Conservation (phyloP, 1,140 invertebrate species). For the Macrosteles quadrilineatus region DNA sequence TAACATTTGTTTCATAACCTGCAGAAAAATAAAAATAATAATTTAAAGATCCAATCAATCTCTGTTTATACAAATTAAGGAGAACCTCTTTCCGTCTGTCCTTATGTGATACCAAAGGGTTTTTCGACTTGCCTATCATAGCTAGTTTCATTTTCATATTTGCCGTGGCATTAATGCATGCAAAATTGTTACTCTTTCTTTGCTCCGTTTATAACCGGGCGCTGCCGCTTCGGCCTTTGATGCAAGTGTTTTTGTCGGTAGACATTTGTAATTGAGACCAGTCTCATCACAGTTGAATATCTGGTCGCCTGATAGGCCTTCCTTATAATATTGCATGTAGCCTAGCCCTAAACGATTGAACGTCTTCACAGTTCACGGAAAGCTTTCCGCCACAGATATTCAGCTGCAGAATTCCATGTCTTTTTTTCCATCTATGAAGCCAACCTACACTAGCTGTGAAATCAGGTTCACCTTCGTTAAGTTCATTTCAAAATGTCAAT, state of each 20-base stretch:
- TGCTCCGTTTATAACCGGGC: conserved; percentile 16
- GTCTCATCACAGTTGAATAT: conserved; percentile 47
- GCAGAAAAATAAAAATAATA: too few species aligned
- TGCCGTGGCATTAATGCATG: conserved; percentile 43
- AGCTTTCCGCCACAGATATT: conserved; percentile 40
- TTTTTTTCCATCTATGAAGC: conserved; percentile 42
- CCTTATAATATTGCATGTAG: too few species aligned
- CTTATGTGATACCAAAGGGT: too few species aligned
- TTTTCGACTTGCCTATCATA: conserved; percentile 43
- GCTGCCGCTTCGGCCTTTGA: conserved; percentile 24
- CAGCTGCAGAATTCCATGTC: conserved; percentile 35
- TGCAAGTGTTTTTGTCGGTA: conserved; percentile 42
- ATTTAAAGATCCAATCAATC: too few species aligned
- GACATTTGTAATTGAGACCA: conserved; percentile 43
- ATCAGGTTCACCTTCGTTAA: conserved; percentile 36
- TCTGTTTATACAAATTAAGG: too few species aligned
- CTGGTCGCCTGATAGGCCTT: conserved; percentile 33
- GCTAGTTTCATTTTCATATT: conserved; percentile 43
- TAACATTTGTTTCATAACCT: too few species aligned
- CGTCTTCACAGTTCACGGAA: conserved; percentile 28
- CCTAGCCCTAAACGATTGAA: too few species aligned
- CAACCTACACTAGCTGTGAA: conserved; percentile 44
- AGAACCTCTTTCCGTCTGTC: too few species aligned
- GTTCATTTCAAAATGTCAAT: conserved; percentile 37
- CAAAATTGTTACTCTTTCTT: conserved; percentile 12